phyloP scores from a whole-genome alignment of 2,888 invertebrate genomes.

The Andrena praecox region DNA sequence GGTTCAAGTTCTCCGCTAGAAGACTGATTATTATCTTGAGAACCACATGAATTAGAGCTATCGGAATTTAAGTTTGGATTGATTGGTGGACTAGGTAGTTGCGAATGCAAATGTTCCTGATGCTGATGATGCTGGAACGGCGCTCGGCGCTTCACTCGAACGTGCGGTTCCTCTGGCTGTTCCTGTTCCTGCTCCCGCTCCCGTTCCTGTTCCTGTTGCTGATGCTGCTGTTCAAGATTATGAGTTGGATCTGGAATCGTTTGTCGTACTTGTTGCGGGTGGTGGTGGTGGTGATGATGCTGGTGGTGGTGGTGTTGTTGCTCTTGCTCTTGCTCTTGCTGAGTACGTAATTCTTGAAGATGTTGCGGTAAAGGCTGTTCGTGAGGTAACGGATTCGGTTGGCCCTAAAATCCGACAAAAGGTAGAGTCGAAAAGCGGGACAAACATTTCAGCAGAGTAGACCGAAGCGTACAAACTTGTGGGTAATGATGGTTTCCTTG shows the following conservation, averaged over 20 bases:
- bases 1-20: constrained; percentile 66
- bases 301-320: background rate
- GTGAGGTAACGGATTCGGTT: constrained; percentile 38
- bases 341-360: constrained; percentile 76
- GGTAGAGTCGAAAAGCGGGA: too few species aligned
- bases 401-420: constrained; percentile 11
- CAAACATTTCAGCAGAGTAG: background rate
- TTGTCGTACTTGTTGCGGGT: constrained; percentile 66
- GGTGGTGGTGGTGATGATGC: constrained; percentile 65
- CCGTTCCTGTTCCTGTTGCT: constrained; percentile 63
- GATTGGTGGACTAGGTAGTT: constrained; percentile 61
- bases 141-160: too few species aligned
- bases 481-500: constrained; percentile 81
- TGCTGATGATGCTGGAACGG: constrained; percentile 34
- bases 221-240: constrained; percentile 69
- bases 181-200: constrained; percentile 49
- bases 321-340: constrained; percentile 73
- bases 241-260: constrained; percentile 70
- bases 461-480: constrained; percentile 70
- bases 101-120: constrained; percentile 58
- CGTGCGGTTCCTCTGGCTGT: too few species aligned
- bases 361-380: constrained; percentile 72
- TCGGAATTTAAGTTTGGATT: constrained; percentile 67
- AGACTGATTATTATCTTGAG: constrained; percentile 75
- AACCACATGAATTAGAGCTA: constrained; percentile 70